Conservation (phyloP, 2,113 vertebrate species). For the Helogale parvula region DNA sequence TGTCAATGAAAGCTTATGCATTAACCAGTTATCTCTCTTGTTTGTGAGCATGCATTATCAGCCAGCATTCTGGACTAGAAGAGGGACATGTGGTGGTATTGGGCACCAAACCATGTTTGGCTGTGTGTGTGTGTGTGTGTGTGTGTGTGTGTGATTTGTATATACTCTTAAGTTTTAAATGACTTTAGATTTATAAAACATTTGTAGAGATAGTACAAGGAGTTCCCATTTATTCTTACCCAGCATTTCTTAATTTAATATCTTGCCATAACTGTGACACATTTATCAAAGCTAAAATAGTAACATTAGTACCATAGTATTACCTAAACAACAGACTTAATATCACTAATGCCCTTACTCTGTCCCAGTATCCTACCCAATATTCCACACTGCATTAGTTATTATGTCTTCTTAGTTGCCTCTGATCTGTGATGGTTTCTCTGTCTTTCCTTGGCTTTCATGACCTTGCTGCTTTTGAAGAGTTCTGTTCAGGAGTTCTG, state of each 20-base stretch:
- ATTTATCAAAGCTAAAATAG: constrained; percentile 4
- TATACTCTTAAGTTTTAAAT: background rate
- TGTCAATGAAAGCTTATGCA: background rate
- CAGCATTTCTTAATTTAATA: background rate
- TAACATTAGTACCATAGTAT: background rate
- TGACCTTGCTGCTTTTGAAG: background rate
- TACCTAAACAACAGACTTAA: background rate
- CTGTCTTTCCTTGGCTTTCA: background rate
- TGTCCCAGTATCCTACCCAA: background rate
- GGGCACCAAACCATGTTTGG: background rate
- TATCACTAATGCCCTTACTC: background rate
- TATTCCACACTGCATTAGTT: background rate
- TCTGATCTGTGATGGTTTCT: background rate
- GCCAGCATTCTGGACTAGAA: background rate
- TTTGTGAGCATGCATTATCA: background rate
- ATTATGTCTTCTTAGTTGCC: background rate
- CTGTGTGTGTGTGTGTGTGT: background rate
- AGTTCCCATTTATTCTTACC: background rate
- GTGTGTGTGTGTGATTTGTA: background rate
- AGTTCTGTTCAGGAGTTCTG: background rate
- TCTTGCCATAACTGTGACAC: background rate
- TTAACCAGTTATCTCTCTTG: background rate
- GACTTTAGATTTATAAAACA: background rate
- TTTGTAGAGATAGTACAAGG: background rate
- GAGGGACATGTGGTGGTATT: background rate